Conservation (phyloP, 2,888 invertebrate species). For the Lycocerus yunnanus region DNA sequence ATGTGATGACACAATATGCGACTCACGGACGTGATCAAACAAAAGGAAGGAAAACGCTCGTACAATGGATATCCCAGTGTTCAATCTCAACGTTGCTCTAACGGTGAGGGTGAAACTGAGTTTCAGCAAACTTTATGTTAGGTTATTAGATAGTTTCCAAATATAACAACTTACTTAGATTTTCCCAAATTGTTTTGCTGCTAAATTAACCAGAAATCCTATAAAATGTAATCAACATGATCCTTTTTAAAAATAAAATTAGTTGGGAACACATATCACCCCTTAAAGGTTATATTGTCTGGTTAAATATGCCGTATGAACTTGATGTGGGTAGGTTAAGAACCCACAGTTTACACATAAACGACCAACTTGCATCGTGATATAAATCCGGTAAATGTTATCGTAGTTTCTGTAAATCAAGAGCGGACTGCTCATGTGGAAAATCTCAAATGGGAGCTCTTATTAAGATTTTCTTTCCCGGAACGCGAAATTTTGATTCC, state of each 20-base stretch:
- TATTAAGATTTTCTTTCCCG: too few species aligned
- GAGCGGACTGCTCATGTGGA: background rate
- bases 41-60: slow-evolving; percentile 9
- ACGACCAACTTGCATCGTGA: background rate
- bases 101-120: background rate
- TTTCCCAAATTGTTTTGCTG: background rate
- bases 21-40: slow-evolving; percentile 24
- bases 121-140: slow-evolving; percentile 1
- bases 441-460: background rate
- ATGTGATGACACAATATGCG: slow-evolving; percentile 23
- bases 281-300: background rate
- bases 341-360: background rate
- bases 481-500: background rate
- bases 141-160: background rate
- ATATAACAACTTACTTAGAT: background rate
- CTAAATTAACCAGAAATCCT: background rate
- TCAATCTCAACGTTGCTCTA: background rate
- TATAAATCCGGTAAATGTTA: background rate
- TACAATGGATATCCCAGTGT: slow-evolving; percentile 8
- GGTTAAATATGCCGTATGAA: background rate
- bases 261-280: background rate
- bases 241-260: background rate
- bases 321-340: background rate
- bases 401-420: background rate
- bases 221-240: background rate